Conservation (phyloP, 2,113 vertebrate genomes). For the Nothocercus julius region DNA sequence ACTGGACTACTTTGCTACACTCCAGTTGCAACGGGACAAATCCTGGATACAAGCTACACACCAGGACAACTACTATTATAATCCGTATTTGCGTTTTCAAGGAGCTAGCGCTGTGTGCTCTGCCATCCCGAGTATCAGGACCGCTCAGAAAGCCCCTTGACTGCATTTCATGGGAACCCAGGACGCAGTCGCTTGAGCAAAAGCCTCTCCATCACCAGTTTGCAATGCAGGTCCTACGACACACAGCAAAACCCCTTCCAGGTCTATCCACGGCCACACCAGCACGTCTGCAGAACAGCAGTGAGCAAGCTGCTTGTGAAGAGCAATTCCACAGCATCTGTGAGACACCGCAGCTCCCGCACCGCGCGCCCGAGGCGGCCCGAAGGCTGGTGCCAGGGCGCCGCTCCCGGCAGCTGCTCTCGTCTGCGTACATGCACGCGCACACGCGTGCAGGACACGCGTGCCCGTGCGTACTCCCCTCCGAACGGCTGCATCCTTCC, state of each 20-base stretch:
- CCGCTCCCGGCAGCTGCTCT: neutral
- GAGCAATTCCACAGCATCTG: neutral
- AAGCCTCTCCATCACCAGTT: neutral
- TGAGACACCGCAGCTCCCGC: neutral
- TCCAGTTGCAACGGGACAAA: neutral
- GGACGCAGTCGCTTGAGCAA: neutral
- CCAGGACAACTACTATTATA: neutral
- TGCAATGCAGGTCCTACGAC: neutral
- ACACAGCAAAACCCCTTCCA: neutral
- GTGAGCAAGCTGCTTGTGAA: neutral
- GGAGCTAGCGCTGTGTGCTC: neutral
- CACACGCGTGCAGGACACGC: too few relatives aligned
- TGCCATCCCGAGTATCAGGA: accelerated
- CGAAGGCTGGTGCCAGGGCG: too few relatives aligned
- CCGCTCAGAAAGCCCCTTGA: neutral
- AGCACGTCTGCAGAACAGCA: neutral
- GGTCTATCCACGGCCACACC: neutral
- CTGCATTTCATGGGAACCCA: neutral
- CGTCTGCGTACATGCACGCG: too few relatives aligned
- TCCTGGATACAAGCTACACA: neutral
- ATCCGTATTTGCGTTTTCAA: neutral
- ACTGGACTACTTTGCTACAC: neutral
- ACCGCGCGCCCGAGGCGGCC: too few relatives aligned
- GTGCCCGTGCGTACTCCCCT: too few relatives aligned
- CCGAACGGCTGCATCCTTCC: too few relatives aligned